Base-by-base conservation (phyloP, 2,797 vertebrate genomes). In the Megaceryle alcyon region DNA sequence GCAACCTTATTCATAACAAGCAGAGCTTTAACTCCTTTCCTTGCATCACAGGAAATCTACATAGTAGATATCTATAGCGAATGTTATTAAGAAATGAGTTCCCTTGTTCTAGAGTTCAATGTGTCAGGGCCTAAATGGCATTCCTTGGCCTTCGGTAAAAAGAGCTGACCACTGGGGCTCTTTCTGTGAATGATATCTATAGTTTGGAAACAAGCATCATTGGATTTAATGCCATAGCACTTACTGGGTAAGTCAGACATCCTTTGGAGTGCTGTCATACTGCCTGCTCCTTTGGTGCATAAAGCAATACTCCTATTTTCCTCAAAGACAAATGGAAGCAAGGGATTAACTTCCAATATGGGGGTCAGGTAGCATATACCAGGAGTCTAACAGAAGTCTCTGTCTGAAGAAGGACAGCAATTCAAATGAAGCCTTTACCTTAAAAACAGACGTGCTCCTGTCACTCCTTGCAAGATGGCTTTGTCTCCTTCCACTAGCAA, bases 401-500 rank as follows among this genome's bases (percentile, higher is more conserved):
- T 65, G 0, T 72, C 56, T 86, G 63, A 92, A 76, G 77, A 37
- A 84, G 31, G 35, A 3, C 63, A 70, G 59, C 41, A 59, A 28
- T 77, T 71, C 49, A 82, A 64, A 51, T 22, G 60, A 88, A 90
- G 53, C 56, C 35, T 37, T 95, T 98, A 99, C 99, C 98, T 98
- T 95, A 92, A 87, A 97, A 99, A 99, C 6, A 99, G 98, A 49
- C 98, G 93, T 59, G 99, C 98, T 81, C 96, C 98, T 33, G 98
- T 98, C 93, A 94, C 97, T 72, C 99, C 99, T 91, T 98, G 97
- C 22, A 99, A 97, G 0, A 98, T 99, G 88, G 98, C 98, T 92
- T 97, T 98, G 86, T 98, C 85, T 84, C 98, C 99, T 96, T 99
- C 98, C 88, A 99, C 98, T 64, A 99, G 97, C 82, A 99, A 96